These are phyloP conservation scores for Drosophila mercatorum DNA, from an alignment of 2,888 invertebrate species.

Conservation along the genomic window DNA sequence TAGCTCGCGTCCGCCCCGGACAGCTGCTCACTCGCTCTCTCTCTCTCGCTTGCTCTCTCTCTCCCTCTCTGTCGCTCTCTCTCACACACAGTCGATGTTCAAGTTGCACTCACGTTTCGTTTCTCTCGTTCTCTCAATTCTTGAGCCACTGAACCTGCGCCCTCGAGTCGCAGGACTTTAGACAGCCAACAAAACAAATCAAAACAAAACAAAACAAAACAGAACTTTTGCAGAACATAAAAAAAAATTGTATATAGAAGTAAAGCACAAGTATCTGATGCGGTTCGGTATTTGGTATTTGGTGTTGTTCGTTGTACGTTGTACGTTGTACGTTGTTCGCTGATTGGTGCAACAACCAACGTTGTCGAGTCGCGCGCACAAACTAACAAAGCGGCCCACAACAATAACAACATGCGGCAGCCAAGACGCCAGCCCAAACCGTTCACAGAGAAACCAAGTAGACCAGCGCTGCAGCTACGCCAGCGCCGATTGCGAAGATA, in stretches of 20 bases:
- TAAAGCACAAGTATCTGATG: constrained; percentile 15
- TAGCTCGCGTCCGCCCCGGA: constrained; percentile 8
- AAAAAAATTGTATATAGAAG: neutral
- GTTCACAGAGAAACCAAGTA: constrained; percentile 35
- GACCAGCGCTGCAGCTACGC: constrained; percentile 4
- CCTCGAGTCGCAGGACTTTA: constrained; percentile 24
- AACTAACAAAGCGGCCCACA: constrained; percentile 59
- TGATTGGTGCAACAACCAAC: constrained; percentile 62
- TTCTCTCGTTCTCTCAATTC: constrained; percentile 1
- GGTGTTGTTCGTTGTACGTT: constrained; percentile 15
- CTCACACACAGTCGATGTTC: constrained; percentile 4
- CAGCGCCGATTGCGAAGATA: constrained; percentile 1
- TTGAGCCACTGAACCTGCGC: constrained; percentile 6
- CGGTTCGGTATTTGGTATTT: constrained; percentile 19
- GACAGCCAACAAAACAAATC: constrained; percentile 20
- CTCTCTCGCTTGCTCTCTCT: neutral
- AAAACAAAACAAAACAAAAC: constrained; percentile 18
- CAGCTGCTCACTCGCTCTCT: neutral
- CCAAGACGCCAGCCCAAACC: constrained; percentile 40
- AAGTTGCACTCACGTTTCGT: constrained; percentile 22
- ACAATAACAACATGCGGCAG: constrained; percentile 52
- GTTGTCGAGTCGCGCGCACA: constrained; percentile 65
- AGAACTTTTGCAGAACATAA: constrained; percentile 8
- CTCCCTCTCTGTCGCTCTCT: neutral
- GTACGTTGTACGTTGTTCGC: constrained; percentile 16